A percentile compares a stretch with the other conserved stretches of the same genome.
phyloP scores from a whole-genome alignment of 1,140 invertebrate species.

The Bombus pyrosoma region DNA sequence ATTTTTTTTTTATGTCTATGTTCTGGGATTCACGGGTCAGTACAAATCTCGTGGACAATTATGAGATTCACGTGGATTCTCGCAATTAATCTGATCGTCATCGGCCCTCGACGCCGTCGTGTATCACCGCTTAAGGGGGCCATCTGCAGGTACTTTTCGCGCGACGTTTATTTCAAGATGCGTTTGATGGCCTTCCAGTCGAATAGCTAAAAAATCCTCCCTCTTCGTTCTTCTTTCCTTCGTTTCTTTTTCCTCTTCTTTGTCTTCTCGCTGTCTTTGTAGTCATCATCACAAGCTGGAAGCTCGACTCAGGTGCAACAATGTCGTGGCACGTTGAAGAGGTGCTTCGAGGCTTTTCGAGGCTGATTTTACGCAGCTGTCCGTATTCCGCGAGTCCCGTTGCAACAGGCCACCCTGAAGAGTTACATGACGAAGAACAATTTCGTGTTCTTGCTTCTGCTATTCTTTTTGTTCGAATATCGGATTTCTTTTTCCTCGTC shows the following conservation, averaged over 20 bases:
- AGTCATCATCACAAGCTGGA: conserved; percentile 57
- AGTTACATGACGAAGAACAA: conserved; percentile 75
- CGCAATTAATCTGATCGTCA: conserved; percentile 18
- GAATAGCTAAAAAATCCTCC: conserved; percentile 1
- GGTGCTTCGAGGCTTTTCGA: conserved; percentile 68
- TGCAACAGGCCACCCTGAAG: conserved; percentile 77
- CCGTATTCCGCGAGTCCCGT: conserved; percentile 70
- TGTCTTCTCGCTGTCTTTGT: background rate
- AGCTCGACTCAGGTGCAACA: conserved; percentile 61
- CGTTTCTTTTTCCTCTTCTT: background rate
- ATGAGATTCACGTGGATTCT: background rate
- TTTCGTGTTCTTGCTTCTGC: conserved; percentile 58
- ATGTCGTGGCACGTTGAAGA: conserved; percentile 62
- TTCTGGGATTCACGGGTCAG: background rate
- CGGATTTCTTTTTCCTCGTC: conserved; percentile 30
- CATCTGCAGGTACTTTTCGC: conserved; percentile 63
- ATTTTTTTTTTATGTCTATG: too few species aligned
- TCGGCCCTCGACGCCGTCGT: conserved; percentile 19
- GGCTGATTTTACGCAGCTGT: conserved; percentile 70
- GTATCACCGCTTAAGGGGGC: conserved; percentile 44
- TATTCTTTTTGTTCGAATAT: conserved; percentile 53
- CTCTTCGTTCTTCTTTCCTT: background rate
- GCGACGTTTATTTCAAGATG: conserved; percentile 36
- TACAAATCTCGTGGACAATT: background rate
- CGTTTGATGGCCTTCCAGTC: conserved; percentile 26